These are phyloP conservation scores for Metaphire vulgaris DNA, from an alignment of 1,140 invertebrate species.

Conservation along the genomic window DNA sequence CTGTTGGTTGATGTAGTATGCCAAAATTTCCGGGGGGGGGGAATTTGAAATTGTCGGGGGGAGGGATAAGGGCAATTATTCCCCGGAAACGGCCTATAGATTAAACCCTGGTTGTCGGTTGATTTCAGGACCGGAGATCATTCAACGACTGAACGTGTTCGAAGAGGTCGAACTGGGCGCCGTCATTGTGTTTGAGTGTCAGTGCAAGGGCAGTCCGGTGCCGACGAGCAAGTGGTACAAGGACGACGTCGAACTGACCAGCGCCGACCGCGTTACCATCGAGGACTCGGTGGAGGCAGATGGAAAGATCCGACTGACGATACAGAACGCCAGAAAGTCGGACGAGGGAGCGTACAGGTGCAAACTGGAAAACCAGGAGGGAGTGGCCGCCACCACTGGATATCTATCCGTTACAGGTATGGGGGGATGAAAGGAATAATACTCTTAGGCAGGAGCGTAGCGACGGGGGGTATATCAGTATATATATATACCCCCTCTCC, in stretches of 20 bases:
- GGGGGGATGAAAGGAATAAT: no score
- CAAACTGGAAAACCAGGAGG: constrained; percentile 41
- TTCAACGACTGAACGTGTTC: constrained; percentile 36
- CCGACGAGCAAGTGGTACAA: constrained; percentile 39
- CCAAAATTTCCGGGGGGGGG: no score
- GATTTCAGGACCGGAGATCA: constrained; percentile 40
- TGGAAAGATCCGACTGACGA: constrained; percentile 3
- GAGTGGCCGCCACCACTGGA: constrained; percentile 36
- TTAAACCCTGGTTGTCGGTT: no score
- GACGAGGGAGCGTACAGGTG: constrained; percentile 44
- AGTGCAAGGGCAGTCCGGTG: constrained; percentile 37
- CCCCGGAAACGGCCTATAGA: no score
- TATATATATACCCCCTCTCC: no score
- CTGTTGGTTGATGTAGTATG: no score
- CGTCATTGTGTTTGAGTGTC: constrained; percentile 36
- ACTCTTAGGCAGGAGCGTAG: no score
- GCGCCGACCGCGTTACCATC: constrained; percentile 19
- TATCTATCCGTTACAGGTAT: constrained; percentile 42
- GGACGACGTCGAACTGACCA: constrained; percentile 35
- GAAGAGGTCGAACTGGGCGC: constrained; percentile 38
- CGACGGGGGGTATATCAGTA: no score
- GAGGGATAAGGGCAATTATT: no score
- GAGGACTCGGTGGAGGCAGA: constrained; percentile 4
- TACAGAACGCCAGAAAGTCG: constrained; percentile 27
- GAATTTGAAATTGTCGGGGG: no score